phyloP scores from a whole-genome alignment of 92 coral and sea anemone species.

The Actinernus sp. region DNA sequence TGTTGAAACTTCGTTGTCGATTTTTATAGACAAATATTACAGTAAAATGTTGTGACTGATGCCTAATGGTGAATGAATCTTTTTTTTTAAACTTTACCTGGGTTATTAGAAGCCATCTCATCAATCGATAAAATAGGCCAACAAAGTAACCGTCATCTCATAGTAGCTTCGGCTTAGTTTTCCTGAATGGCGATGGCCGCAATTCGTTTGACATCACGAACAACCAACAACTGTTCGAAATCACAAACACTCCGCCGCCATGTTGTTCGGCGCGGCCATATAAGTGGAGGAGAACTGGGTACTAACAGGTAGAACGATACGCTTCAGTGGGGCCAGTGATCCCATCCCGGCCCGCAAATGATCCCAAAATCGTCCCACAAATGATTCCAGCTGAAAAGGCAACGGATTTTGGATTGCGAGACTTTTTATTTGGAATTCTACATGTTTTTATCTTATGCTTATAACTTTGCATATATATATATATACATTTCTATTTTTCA shows the following conservation, averaged over 20 bases:
- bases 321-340: too few relatives aligned
- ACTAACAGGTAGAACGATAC: constrained; percentile 8
- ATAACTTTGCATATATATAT: too few relatives aligned
- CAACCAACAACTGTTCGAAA: neutral
- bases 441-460: too few relatives aligned
- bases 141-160: neutral
- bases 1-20: too few relatives aligned
- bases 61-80: neutral
- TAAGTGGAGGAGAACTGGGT: neutral
- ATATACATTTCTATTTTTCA: too few relatives aligned
- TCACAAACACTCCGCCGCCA: neutral
- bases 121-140: neutral
- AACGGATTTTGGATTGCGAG: too few relatives aligned
- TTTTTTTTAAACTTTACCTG: constrained; percentile 11
- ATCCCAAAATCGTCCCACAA: too few relatives aligned
- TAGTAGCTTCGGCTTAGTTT: neutral
- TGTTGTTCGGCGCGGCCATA: neutral
- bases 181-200: neutral
- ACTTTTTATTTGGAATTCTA: too few relatives aligned
- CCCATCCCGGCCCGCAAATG: too few relatives aligned
- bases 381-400: too few relatives aligned
- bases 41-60: neutral
- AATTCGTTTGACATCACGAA: neutral
- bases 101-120: constrained; percentile 32
- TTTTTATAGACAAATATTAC: too few relatives aligned